These are phyloP conservation scores for Pithys albifrons DNA, from an alignment of 2,113 vertebrate species.

Conservation along the genomic window DNA sequence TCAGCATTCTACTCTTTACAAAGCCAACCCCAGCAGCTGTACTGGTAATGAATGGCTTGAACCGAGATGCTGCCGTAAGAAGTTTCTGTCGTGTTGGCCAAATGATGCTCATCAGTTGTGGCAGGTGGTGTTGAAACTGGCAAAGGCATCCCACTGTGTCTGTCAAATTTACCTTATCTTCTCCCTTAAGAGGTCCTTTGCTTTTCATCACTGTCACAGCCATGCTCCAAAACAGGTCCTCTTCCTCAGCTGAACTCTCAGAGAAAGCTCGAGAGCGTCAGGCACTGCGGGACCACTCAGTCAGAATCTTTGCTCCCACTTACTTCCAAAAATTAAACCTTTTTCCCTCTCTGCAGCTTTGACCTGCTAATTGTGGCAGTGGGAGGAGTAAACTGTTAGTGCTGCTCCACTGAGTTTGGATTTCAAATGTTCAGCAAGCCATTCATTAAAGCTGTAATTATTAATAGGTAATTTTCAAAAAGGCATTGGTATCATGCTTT, in stretches of 20 bases:
- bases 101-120: background rate
- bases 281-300: background rate
- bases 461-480: background rate
- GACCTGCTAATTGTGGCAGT: background rate
- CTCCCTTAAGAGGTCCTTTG: background rate
- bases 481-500: background rate
- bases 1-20: background rate
- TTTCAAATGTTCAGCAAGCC: background rate
- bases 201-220: background rate
- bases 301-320: background rate
- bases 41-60: background rate
- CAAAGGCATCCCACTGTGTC: background rate
- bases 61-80: background rate
- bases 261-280: background rate
- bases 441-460: slow-evolving; percentile 52
- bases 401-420: background rate
- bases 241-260: background rate
- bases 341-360: background rate
- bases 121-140: slow-evolving; percentile 34
- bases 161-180: slow-evolving; percentile 2
- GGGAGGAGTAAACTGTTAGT: slow-evolving; percentile 1
- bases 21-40: background rate
- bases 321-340: background rate
- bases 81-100: background rate
- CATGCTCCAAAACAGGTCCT: background rate